Conservation (phyloP, 1,140 invertebrate species). For the Hypothenemus hampei region DNA sequence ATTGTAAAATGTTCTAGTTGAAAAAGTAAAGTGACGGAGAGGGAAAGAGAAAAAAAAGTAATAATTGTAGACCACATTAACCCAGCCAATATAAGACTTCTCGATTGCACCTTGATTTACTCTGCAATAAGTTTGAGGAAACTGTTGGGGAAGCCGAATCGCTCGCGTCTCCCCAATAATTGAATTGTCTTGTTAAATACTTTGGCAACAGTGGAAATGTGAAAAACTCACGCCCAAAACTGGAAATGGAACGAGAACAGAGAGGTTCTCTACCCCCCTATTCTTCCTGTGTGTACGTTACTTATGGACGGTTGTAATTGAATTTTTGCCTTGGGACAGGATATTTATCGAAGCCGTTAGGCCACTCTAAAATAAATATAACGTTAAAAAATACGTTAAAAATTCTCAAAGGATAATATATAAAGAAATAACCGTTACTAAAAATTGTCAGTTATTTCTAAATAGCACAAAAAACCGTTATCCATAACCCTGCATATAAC, state of each 20-base stretch:
- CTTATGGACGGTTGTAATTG: constrained; percentile 43
- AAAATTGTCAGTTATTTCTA: too few relatives aligned
- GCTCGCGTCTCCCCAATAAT: constrained; percentile 35
- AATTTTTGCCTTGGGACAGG: constrained; percentile 40
- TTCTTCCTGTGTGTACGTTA: too few relatives aligned
- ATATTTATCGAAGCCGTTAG: constrained; percentile 36
- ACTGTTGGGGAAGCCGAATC: constrained; percentile 22
- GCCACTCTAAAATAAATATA: too few relatives aligned
- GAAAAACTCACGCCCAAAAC: constrained; percentile 36
- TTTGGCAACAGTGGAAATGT: constrained; percentile 33
- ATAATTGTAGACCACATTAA: constrained; percentile 18
- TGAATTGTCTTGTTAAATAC: constrained; percentile 44
- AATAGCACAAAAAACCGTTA: too few relatives aligned
- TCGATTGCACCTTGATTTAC: constrained; percentile 34
- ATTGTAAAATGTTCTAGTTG: too few relatives aligned
- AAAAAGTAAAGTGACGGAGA: not conserved
- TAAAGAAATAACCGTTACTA: too few relatives aligned
- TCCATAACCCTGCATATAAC: too few relatives aligned
- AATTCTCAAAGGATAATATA: too few relatives aligned
- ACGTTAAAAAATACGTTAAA: too few relatives aligned
- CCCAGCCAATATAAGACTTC: constrained; percentile 8
- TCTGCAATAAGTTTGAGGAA: constrained; percentile 27
- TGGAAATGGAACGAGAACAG: constrained; percentile 36
- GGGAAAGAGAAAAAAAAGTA: constrained; percentile 6
- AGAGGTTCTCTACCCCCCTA: too few relatives aligned